Percentiles rank a stretch among this genome's conserved stretches.
Evolutionary conservation across 64 coral and sea anemone genomes (phyloP).

Genomic region (Pachyseris speciosa): DNA sequence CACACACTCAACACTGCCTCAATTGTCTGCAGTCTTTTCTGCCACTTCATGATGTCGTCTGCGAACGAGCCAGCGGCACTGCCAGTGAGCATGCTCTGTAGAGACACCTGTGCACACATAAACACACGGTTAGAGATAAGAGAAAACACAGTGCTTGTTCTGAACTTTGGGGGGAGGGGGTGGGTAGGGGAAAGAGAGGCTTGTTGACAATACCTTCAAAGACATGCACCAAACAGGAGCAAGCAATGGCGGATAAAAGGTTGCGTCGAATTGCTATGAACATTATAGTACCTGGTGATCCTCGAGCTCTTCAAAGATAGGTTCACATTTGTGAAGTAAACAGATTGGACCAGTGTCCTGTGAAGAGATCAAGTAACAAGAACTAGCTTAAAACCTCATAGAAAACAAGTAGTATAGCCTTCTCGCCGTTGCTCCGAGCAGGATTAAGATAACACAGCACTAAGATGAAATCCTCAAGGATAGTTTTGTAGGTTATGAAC

Average conservation of each 20-base stretch:
- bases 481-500: too few species aligned
- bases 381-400: too few species aligned
- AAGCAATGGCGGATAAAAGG: not conserved
- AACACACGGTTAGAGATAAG: not conserved
- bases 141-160: not conserved
- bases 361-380: not conserved
- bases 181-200: too few species aligned
- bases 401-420: not conserved
- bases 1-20: constrained; percentile 94
- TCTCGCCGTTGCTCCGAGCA: not conserved
- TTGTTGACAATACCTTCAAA: too few species aligned
- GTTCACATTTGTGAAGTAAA: constrained; percentile 91
- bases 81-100: constrained; percentile 96
- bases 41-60: constrained; percentile 98
- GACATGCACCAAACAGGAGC: not conserved
- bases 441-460: not conserved
- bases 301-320: constrained; percentile 99
- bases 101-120: constrained; percentile 60
- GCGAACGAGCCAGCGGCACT: constrained; percentile 95
- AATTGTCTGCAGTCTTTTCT: constrained; percentile 94
- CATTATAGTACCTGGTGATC: constrained; percentile 80
- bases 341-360: constrained; percentile 93
- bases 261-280: not conserved
- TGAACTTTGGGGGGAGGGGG: too few species aligned
- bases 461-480: too few species aligned